A percentile compares a stretch with the other conserved stretches of the same genome.
Conservation (phyloP, 1,140 invertebrate species). For the Thaumatotibia leucotreta region DNA sequence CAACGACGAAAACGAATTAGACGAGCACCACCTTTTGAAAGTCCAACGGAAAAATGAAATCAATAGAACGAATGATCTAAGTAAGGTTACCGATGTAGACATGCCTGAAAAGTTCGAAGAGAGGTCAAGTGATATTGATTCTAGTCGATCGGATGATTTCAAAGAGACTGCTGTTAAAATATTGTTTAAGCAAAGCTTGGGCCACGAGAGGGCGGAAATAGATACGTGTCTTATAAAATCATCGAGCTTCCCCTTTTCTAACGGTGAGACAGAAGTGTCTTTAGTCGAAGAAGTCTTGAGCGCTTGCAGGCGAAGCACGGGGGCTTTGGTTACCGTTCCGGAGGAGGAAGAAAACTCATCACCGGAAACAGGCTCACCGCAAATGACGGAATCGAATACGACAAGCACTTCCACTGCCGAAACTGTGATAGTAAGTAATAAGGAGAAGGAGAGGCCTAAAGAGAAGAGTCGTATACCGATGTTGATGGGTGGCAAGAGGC, state of each 20-base stretch:
- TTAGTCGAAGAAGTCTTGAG: conserved; percentile 67
- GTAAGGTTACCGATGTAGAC: conserved; percentile 33
- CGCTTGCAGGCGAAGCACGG: conserved; percentile 62
- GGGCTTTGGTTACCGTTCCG: conserved; percentile 77
- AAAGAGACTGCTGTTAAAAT: conserved; percentile 68
- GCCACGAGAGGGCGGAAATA: conserved; percentile 39
- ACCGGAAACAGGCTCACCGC: conserved; percentile 70
- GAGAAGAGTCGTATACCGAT: conserved; percentile 71
- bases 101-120: conserved; percentile 41
- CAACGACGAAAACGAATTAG: conserved; percentile 66
- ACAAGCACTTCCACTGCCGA: conserved; percentile 81
- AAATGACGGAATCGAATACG: conserved; percentile 80
- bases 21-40: conserved; percentile 64
- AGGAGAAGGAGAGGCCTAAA: conserved; percentile 50
- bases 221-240: conserved; percentile 51
- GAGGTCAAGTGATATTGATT: conserved; percentile 48
- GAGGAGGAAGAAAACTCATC: conserved; percentile 79
- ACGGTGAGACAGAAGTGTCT: conserved; percentile 54
- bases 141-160: conserved; percentile 57
- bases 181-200: conserved; percentile 44
- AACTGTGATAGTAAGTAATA: conserved; percentile 77
- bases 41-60: conserved; percentile 74
- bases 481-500: conserved; percentile 57
- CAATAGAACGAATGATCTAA: conserved; percentile 62
- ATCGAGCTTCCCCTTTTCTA: conserved; percentile 47